A percentile compares a stretch with the other conserved stretches of the same genome.
These are phyloP conservation scores for Patella caerulea DNA, from an alignment of 2,888 invertebrate species.

Conservation along the genomic window DNA sequence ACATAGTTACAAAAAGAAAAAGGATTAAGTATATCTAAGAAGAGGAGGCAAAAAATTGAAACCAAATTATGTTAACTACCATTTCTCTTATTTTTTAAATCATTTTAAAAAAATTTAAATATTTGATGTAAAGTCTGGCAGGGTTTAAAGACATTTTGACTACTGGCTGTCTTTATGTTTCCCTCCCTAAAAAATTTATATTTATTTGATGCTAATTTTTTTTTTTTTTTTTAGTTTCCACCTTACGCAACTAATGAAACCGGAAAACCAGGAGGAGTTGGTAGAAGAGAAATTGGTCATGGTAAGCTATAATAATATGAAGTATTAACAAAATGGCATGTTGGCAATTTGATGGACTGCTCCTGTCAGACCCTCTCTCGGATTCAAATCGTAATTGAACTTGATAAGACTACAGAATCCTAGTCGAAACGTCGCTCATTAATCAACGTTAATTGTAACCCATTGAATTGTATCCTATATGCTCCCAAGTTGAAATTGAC, in stretches of 20 bases:
- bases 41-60: no score
- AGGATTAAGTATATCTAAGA: no score
- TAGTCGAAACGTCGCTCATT: no score
- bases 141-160: not conserved
- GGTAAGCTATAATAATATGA: conserved; percentile 71
- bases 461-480: no score
- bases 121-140: not conserved
- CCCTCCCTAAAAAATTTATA: not conserved
- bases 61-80: no score
- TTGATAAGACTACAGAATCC: no score
- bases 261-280: conserved; percentile 78
- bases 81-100: no score
- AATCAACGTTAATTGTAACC: no score
- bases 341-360: not conserved
- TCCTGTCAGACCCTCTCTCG: not conserved
- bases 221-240: conserved; percentile 79
- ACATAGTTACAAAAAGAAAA: no score
- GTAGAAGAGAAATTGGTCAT: conserved; percentile 93
- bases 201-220: conserved; percentile 12
- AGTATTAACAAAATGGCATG: not conserved
- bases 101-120: no score
- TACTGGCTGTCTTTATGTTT: not conserved
- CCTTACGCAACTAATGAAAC: conserved; percentile 98
- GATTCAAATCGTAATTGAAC: no score
- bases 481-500: not conserved